A percentile compares a stretch with the other conserved stretches of the same genome.
Conservation (phyloP, 1,140 invertebrate genomes). For the Macrobrachium nipponense region DNA sequence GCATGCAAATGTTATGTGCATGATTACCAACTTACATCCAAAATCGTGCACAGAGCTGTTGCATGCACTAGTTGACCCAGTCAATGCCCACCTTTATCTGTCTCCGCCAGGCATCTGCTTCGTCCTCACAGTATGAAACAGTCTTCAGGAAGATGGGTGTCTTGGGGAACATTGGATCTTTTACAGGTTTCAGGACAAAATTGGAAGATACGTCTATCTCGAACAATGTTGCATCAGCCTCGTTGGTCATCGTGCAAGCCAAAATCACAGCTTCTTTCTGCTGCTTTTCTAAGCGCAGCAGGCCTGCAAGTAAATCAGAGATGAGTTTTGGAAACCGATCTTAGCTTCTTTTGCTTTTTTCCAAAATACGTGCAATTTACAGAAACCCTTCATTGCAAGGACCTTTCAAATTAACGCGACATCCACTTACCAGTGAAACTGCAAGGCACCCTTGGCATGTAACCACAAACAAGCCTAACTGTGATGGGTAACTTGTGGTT, state of each 20-base stretch:
- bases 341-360: neutral
- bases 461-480: constrained; percentile 68
- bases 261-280: constrained; percentile 68
- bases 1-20: too few species aligned
- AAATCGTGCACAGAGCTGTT: too few species aligned
- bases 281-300: constrained; percentile 66
- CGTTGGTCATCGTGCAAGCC: constrained; percentile 68
- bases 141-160: constrained; percentile 63
- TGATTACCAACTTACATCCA: too few species aligned
- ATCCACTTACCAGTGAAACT: constrained; percentile 26
- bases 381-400: neutral
- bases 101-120: constrained; percentile 66
- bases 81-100: constrained; percentile 65
- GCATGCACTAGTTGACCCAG: constrained; percentile 16
- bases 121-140: constrained; percentile 64
- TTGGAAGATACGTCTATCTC: constrained; percentile 68
- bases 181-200: constrained; percentile 65
- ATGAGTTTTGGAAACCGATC: neutral
- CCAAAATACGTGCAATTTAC: neutral
- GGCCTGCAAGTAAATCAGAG: constrained; percentile 63
- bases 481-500: constrained; percentile 66
- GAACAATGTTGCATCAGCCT: constrained; percentile 67
- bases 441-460: constrained; percentile 66
- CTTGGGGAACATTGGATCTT: constrained; percentile 58
- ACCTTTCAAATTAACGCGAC: neutral